Conservation (phyloP, 2,113 vertebrate species). For the Leptocoma aspasia region DNA sequence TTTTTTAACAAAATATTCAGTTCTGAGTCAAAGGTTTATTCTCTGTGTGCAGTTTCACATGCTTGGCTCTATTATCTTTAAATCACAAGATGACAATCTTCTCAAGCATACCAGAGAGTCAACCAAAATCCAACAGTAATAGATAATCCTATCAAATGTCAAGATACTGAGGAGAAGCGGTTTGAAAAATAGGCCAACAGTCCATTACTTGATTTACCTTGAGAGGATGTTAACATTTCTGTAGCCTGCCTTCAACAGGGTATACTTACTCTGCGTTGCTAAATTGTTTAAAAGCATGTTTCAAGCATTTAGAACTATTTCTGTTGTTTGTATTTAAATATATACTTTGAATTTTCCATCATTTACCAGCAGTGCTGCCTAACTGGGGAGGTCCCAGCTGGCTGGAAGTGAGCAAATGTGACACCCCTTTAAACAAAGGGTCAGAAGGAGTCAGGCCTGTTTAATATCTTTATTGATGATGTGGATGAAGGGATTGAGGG, state of each 20-base stretch:
- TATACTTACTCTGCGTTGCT: neutral
- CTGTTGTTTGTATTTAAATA: slow-evolving; percentile 49
- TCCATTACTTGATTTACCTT: slow-evolving; percentile 64
- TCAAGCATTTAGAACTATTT: neutral
- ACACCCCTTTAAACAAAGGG: neutral
- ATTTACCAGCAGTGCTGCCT: neutral
- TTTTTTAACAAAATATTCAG: slow-evolving; percentile 48
- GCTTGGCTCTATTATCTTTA: slow-evolving; percentile 73
- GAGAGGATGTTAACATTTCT: slow-evolving; percentile 35
- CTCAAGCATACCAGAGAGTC: slow-evolving; percentile 66
- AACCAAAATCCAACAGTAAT: slow-evolving; percentile 71
- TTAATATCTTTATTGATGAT: neutral
- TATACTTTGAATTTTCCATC: slow-evolving; percentile 42
- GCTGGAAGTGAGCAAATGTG: neutral
- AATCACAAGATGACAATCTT: slow-evolving; percentile 74
- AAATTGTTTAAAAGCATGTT: slow-evolving; percentile 45
- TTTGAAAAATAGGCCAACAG: slow-evolving; percentile 68
- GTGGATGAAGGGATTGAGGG: neutral
- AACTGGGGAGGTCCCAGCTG: neutral
- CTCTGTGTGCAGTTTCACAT: slow-evolving; percentile 65
- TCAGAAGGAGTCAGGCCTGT: neutral
- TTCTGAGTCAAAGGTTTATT: slow-evolving; percentile 71
- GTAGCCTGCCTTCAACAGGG: slow-evolving; percentile 25
- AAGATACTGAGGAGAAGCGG: slow-evolving; percentile 67
- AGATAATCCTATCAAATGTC: slow-evolving; percentile 76